Conservation (phyloP, 2,113 vertebrate species). For the Elephantulus edwardii region DNA sequence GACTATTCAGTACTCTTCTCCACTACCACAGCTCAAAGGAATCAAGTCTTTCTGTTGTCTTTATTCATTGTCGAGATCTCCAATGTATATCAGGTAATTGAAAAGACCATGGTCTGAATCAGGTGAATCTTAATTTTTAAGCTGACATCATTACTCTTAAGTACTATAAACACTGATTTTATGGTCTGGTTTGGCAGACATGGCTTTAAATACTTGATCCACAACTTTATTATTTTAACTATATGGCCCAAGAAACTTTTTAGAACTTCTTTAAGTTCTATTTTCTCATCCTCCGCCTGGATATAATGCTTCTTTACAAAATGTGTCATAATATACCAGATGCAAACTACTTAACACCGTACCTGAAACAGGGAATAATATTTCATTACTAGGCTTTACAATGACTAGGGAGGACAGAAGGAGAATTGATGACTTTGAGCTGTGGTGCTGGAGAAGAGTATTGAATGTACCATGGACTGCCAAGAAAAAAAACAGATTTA, state of each 20-base stretch:
- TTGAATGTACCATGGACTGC: too few relatives aligned
- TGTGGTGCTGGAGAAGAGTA: too few relatives aligned
- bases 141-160: too few relatives aligned
- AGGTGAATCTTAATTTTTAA: too few relatives aligned
- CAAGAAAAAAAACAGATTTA: too few relatives aligned
- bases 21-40: too few relatives aligned
- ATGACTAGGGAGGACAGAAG: too few relatives aligned
- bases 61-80: too few relatives aligned
- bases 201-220: not conserved
- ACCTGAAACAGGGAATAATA: not conserved
- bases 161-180: not conserved
- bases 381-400: not conserved
- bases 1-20: too few relatives aligned
- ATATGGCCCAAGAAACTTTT: not conserved
- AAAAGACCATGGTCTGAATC: too few relatives aligned
- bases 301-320: not conserved
- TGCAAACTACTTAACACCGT: not conserved
- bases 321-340: not conserved
- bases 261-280: not conserved
- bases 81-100: too few relatives aligned
- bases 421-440: not conserved
- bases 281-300: not conserved
- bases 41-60: too few relatives aligned
- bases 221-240: not conserved
- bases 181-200: not conserved